A percentile compares a stretch with the other conserved stretches of the same genome.
Evolutionary conservation across 2,797 vertebrate genomes (phyloP).

Genomic region (Strix occidentalis): DNA sequence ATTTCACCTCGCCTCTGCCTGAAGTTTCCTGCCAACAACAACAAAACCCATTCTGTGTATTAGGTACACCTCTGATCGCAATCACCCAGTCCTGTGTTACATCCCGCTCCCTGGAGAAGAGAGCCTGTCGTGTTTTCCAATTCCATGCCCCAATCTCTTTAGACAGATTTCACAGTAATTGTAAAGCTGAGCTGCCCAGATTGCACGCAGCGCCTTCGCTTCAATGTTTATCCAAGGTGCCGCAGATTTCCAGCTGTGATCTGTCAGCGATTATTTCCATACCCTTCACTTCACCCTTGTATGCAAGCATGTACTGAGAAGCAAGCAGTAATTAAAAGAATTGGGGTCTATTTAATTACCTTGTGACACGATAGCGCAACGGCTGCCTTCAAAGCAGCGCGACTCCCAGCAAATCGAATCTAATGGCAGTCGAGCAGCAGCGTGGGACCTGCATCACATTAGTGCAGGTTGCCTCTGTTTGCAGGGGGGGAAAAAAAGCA

Average conservation of each 20-base stretch:
- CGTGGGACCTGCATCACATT: not conserved
- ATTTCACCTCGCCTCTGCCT: not conserved
- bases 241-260: conserved; percentile 35
- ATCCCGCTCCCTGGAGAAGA: not conserved
- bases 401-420: not conserved
- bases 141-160: conserved; percentile 8
- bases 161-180: conserved; percentile 51
- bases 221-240: conserved; percentile 14
- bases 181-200: not conserved
- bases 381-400: conserved; percentile 16
- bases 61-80: not conserved
- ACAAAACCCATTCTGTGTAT: not conserved
- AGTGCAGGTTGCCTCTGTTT: not conserved
- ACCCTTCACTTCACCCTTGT: conserved; percentile 65
- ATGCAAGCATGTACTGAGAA: conserved; percentile 20
- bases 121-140: not conserved
- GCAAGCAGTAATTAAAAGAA: conserved; percentile 67
- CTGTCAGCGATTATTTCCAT: conserved; percentile 39
- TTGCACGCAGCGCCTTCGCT: not conserved
- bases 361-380: not conserved
- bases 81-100: not conserved
- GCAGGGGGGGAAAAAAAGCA: not conserved
- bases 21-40: not conserved
- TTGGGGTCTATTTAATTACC: conserved; percentile 71
- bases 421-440: not conserved